Conservation (phyloP, 2,113 vertebrate species). For the Rhegmatorhina hoffmannsi region DNA sequence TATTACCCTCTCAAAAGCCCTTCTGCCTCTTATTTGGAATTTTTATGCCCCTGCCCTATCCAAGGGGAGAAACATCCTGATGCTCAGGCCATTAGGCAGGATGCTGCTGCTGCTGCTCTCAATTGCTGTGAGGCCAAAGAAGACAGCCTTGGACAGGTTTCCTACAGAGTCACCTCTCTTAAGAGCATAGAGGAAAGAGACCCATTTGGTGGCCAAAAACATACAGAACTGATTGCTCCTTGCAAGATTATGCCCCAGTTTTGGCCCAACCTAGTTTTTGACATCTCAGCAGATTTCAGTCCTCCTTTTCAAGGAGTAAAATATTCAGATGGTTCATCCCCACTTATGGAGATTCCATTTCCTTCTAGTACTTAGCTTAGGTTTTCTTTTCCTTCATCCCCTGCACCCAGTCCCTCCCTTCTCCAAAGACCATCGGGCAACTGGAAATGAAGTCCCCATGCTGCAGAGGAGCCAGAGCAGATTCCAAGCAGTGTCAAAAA, state of each 20-base stretch:
- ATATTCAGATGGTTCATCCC: not conserved
- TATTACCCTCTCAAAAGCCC: conserved; percentile 53
- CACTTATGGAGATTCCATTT: not conserved
- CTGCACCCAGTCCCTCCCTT: not conserved
- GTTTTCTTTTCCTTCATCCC: not conserved
- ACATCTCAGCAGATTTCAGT: not conserved
- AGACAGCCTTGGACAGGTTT: not conserved
- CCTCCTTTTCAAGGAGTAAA: not conserved
- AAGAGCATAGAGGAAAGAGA: not conserved
- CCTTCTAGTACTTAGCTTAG: not conserved
- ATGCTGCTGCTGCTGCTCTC: not conserved
- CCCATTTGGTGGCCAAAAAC: not conserved
- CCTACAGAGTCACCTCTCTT: not conserved
- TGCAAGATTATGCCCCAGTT: not conserved
- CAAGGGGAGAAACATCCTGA: not conserved
- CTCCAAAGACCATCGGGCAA: not conserved
- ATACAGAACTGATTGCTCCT: not conserved
- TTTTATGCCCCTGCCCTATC: conserved; percentile 20
- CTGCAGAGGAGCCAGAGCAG: not conserved
- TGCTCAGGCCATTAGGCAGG: not conserved
- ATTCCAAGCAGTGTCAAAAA: not conserved
- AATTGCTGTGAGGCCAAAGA: not conserved
- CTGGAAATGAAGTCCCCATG: not conserved
- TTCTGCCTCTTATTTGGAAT: conserved; percentile 54
- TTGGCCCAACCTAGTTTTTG: not conserved